Evolutionary conservation across 23 tunicate species (phyloP).

Genomic region (Trididemnum nubilum): DNA sequence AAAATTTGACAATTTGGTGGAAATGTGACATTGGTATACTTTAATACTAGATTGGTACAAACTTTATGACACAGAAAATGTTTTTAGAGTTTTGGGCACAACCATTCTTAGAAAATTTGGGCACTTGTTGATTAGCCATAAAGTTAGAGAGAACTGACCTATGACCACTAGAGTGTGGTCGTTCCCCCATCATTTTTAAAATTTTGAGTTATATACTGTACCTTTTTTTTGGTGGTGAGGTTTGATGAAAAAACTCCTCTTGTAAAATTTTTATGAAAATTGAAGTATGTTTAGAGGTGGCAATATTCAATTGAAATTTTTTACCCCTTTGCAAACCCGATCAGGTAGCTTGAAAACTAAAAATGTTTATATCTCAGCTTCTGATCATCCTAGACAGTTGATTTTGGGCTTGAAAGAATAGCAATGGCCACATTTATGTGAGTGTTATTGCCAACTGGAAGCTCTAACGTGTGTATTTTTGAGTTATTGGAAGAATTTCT

Average conservation of each 20-base stretch:
- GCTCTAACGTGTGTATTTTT: neutral
- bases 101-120: no score
- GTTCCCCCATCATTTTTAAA: neutral
- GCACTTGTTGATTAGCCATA: no score
- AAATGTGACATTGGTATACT: no score
- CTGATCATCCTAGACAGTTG: slow-evolving; percentile 1
- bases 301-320: neutral
- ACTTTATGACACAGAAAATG: no score
- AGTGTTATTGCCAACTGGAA: neutral
- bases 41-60: no score
- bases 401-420: neutral
- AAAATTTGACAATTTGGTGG: no score
- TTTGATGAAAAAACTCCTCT: neutral
- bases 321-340: neutral
- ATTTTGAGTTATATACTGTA: neutral
- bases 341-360: neutral
- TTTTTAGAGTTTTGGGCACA: no score
- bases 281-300: neutral
- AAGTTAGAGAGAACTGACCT: no score
- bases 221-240: slow-evolving; percentile 2
- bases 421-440: neutral
- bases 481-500: neutral
- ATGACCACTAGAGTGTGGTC: neutral
- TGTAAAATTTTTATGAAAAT: neutral
- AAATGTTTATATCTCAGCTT: neutral